Evolutionary conservation across 2,113 vertebrate genomes (phyloP).

Genomic region (Xenus cinereus): DNA sequence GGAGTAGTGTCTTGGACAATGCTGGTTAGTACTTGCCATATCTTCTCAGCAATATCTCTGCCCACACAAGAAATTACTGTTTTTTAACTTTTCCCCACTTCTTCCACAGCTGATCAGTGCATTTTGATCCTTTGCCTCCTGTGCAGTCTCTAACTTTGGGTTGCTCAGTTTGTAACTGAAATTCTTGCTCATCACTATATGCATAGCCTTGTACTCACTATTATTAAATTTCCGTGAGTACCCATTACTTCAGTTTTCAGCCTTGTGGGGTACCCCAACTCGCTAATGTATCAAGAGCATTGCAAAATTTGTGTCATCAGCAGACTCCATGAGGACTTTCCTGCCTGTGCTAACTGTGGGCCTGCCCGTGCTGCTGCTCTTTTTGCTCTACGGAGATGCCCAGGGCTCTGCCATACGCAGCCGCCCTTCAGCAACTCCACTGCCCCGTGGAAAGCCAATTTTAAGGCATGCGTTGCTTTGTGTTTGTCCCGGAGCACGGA

Average conservation of each 20-base stretch:
- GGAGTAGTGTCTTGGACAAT: background rate
- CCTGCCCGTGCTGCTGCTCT: background rate
- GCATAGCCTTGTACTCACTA: background rate
- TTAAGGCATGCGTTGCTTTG: background rate
- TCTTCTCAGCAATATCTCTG: background rate
- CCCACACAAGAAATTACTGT: background rate
- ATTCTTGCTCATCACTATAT: background rate
- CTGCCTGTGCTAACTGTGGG: no score
- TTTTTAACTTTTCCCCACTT: background rate
- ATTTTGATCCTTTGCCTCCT: background rate
- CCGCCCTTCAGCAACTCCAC: background rate
- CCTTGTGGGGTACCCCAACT: background rate
- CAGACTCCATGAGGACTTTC: background rate
- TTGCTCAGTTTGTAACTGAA: background rate
- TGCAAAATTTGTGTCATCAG: background rate
- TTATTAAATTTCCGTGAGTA: background rate
- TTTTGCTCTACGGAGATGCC: rapidly evolving
- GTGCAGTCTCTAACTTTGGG: background rate
- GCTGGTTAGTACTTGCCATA: background rate
- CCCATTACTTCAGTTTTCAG: background rate
- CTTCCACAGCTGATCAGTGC: background rate
- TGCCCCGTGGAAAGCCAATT: rapidly evolving
- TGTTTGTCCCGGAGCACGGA: background rate
- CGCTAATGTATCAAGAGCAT: rapidly evolving
- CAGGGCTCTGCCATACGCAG: background rate